phyloP scores from a whole-genome alignment of 2,113 vertebrate genomes.

The Emydocephalus ijimae region DNA sequence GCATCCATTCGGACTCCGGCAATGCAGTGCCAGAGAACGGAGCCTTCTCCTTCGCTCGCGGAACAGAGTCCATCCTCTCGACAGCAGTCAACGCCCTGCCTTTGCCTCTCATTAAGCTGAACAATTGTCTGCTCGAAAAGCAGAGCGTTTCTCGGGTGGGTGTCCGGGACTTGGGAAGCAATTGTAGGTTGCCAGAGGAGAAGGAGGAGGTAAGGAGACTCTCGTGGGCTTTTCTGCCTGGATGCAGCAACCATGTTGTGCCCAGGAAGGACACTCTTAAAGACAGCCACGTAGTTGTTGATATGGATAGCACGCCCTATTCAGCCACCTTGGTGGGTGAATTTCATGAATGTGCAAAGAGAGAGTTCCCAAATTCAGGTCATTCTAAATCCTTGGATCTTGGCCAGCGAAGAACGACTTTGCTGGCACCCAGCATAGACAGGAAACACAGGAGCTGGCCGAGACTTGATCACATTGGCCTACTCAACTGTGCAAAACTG shows the following conservation, averaged over 20 bases:
- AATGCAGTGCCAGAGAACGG: slow-evolving; percentile 46
- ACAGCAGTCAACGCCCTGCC: slow-evolving; percentile 47
- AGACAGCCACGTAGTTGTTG: background rate
- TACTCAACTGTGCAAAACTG: slow-evolving; percentile 79
- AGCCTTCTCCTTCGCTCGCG: slow-evolving; percentile 8
- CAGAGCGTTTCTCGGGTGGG: slow-evolving; percentile 26
- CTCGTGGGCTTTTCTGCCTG: background rate
- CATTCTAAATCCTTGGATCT: slow-evolving; percentile 75
- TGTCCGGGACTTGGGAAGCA: background rate
- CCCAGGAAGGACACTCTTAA: fast-evolving
- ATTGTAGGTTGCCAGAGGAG: background rate
- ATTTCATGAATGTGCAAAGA: background rate
- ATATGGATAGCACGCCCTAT: fast-evolving
- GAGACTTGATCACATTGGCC: slow-evolving; percentile 73
- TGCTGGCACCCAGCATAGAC: slow-evolving; percentile 65
- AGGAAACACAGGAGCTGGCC: slow-evolving; percentile 86
- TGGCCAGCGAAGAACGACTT: slow-evolving; percentile 52
- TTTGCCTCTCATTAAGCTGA: slow-evolving; percentile 61
- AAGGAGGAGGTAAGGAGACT: slow-evolving; percentile 15
- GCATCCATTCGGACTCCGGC: slow-evolving; percentile 67
- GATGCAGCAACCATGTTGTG: fast-evolving
- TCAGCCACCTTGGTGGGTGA: fast-evolving
- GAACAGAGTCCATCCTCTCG: slow-evolving; percentile 49
- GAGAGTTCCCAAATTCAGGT: slow-evolving; percentile 58
- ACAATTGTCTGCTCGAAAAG: slow-evolving; percentile 65